Conservation (phyloP, 2,113 vertebrate genomes). For the Tupaia chinensis region DNA sequence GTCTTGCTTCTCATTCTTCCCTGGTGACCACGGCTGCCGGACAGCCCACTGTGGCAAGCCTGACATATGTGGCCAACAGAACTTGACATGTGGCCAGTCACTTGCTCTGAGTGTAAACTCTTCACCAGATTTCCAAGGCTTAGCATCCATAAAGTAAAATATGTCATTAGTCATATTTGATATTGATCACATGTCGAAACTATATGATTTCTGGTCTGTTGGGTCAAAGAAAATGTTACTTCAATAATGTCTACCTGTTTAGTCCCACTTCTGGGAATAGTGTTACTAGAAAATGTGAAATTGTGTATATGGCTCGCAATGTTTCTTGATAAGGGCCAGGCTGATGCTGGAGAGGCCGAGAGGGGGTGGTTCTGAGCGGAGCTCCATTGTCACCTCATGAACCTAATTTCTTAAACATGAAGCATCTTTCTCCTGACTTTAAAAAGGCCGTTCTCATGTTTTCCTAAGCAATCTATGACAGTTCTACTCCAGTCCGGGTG, state of each 20-base stretch:
- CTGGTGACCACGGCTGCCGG: fast-evolving
- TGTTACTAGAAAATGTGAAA: not conserved
- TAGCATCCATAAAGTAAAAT: not conserved
- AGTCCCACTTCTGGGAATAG: not conserved
- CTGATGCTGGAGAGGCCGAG: not conserved
- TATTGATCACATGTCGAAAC: not conserved
- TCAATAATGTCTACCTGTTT: constrained; percentile 4
- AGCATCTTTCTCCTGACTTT: not conserved
- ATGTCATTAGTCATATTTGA: not conserved
- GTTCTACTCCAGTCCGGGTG: not conserved
- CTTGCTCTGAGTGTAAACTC: not conserved
- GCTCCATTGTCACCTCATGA: not conserved
- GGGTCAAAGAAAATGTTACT: not conserved
- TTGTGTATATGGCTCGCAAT: not conserved
- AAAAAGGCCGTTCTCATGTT: not conserved
- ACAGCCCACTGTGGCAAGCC: fast-evolving
- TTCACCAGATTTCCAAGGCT: not conserved
- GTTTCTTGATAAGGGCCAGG: not conserved
- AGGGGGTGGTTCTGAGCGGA: not conserved
- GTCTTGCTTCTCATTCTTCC: fast-evolving
- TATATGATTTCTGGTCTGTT: not conserved
- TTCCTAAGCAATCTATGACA: not conserved
- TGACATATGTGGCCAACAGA: not conserved
- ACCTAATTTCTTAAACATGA: constrained; percentile 1
- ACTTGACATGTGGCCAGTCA: not conserved